phyloP scores from a whole-genome alignment of 2,797 vertebrate genomes.

The Mus minutoides region DNA sequence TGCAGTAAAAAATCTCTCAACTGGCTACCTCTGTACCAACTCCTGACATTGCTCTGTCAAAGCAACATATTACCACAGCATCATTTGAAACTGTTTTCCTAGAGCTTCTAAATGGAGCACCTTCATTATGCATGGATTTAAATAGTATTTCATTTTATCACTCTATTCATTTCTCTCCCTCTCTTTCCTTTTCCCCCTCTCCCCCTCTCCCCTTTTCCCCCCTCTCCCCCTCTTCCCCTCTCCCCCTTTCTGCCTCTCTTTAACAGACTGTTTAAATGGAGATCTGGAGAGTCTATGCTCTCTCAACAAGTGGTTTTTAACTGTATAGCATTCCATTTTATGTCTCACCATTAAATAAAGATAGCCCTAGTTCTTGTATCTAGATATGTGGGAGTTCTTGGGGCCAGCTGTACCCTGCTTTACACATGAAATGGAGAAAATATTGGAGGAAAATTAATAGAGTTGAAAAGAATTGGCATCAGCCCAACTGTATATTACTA shows the following conservation, averaged over 20 bases:
- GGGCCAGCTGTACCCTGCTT: neutral
- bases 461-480: neutral
- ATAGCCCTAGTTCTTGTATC: neutral
- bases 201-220: neutral
- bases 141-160: neutral
- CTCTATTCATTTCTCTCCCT: neutral
- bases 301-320: slow-evolving; percentile 22
- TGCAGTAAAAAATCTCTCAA: neutral
- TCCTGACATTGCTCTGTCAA: neutral
- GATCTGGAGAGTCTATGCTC: neutral
- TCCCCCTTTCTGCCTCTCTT: neutral
- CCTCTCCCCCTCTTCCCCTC: neutral
- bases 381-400: neutral
- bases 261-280: neutral
- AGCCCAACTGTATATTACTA: neutral
- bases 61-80: neutral
- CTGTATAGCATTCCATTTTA: neutral
- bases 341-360: slow-evolving; percentile 15
- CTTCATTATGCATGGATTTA: neutral
- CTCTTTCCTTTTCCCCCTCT: neutral
- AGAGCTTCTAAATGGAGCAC: neutral
- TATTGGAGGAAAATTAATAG: neutral
- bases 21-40: neutral
- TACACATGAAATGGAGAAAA: neutral
- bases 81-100: slow-evolving; percentile 13